Base-by-base conservation (phyloP, 2,113 vertebrate genomes). In the Melanocharis versteri region DNA sequence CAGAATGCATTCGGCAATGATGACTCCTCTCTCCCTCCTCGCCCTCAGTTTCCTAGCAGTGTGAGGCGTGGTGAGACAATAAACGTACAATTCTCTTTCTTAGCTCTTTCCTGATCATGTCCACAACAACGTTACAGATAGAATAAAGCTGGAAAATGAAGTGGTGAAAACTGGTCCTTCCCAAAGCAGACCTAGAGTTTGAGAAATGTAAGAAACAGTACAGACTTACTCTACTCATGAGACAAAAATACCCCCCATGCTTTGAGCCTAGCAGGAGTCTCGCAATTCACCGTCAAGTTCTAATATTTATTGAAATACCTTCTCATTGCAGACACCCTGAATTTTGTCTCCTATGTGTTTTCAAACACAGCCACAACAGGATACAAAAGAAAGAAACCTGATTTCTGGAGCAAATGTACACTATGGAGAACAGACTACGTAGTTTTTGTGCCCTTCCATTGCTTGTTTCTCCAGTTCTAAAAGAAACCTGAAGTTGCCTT, bases 241-340 rank as follows among this genome's bases (percentile, higher is more conserved):
- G 10, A 15, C 6, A 19, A 60, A 45, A 31, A 47, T n/a, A 1
- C 7, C 0, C 15, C 3, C 30, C 17, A 45, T 1, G 1, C 23
- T 69, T 65, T 61, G 18, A 66, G 14, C 10, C 18, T 14, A 39
- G 3, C 22, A 57, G 65, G 15, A 48, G 9, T 22, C 11, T 28
- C 14, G 21, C 24, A 87, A 70, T 20, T 64, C 53, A 44, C 23
- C 21, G 33, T 6, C 3, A 35, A 69, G 48, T 88, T 65, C 48
- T 30, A 71, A 65, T 22, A 48, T 10, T 10, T 31, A 82, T 2
- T 83, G 28, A 87, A 91, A 90, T 69, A 17, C 7, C 27, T 60
- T 33, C 30, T 78, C 9, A 28, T 26, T 54, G 23, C 6, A 31
- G 40, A 79, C 7, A 2, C 21, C 26, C 9, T 39, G 39, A 68